A percentile compares a stretch with the other conserved stretches of the same genome.
phyloP scores from a whole-genome alignment of 1,140 invertebrate species.

The Conopomorpha cramerella region DNA sequence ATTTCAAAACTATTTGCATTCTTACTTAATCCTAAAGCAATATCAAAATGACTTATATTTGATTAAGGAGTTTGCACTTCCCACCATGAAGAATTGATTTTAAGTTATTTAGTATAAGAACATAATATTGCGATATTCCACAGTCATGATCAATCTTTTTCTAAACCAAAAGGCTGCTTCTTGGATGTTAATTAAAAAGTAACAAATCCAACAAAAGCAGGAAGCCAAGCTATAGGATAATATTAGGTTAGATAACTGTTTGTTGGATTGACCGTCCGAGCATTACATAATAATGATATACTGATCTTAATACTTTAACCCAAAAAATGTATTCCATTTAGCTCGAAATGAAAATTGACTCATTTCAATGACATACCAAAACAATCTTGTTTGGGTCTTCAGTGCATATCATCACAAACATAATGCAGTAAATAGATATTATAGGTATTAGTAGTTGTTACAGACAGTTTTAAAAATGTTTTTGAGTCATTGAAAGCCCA shows the following conservation, averaged over 20 bases:
- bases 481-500: conserved; percentile 53
- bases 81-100: conserved; percentile 47
- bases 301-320: conserved; percentile 38
- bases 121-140: conserved; percentile 49
- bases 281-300: conserved; percentile 49
- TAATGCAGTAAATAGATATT: conserved; percentile 56
- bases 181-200: conserved; percentile 43
- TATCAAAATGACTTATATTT: conserved; percentile 45
- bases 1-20: no score
- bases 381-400: conserved; percentile 54
- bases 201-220: conserved; percentile 47
- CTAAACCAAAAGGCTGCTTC: conserved; percentile 53
- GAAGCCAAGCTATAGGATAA: conserved; percentile 55
- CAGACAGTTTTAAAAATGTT: conserved; percentile 49
- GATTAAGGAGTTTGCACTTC: conserved; percentile 32
- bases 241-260: conserved; percentile 48
- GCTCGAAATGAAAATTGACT: conserved; percentile 33
- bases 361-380: conserved; percentile 26
- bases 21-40: conserved; percentile 35
- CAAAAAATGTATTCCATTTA: conserved; percentile 32
- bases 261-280: conserved; percentile 56
- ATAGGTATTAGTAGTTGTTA: conserved; percentile 60
- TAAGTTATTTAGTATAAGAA: conserved; percentile 38
- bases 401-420: conserved; percentile 61
- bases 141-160: conserved; percentile 52